Percentiles rank a stretch among this genome's conserved stretches.
phyloP scores from a whole-genome alignment of 2,797 vertebrate species.

The Enteromius argenteus region DNA sequence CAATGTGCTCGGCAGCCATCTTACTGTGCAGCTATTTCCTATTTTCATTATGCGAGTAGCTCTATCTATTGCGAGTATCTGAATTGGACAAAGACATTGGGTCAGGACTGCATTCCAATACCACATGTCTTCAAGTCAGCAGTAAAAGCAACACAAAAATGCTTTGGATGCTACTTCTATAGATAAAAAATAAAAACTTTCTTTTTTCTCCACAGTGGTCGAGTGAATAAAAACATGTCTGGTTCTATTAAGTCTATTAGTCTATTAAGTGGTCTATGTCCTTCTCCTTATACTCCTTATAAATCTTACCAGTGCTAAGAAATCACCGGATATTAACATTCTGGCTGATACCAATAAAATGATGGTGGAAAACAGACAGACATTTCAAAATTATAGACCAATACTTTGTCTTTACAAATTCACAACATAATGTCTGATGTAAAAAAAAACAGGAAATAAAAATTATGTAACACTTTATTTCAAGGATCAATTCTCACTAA shows the following conservation, averaged over 20 bases:
- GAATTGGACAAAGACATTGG: neutral
- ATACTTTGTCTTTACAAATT: too few relatives aligned
- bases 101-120: neutral
- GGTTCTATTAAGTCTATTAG: neutral
- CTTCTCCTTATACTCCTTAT: neutral
- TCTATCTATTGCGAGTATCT: neutral
- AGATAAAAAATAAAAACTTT: neutral
- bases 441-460: too few relatives aligned
- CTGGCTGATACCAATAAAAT: neutral
- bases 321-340: neutral
- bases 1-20: neutral
- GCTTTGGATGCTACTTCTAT: neutral
- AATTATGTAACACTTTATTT: too few relatives aligned
- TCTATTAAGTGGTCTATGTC: neutral
- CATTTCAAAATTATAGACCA: too few relatives aligned
- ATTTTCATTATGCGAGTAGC: neutral
- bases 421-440: too few relatives aligned
- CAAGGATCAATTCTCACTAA: too few relatives aligned
- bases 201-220: neutral
- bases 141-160: neutral
- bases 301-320: neutral
- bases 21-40: neutral
- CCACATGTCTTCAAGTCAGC: neutral
- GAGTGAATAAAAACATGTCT: neutral
- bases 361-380: too few relatives aligned